Evolutionary conservation across 2,888 invertebrate species (phyloP).

Genomic region (Athalia cordata): DNA sequence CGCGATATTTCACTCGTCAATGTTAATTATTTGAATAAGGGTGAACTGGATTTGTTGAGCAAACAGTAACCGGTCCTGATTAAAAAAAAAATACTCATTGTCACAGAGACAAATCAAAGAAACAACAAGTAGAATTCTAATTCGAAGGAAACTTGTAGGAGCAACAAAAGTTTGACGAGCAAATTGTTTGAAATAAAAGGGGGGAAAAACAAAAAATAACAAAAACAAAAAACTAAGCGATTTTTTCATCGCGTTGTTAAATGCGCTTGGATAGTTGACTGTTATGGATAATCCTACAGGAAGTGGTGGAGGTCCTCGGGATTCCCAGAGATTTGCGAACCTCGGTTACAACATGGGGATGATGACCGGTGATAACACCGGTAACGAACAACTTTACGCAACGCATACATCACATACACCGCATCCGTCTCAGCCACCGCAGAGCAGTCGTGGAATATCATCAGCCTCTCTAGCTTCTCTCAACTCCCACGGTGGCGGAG

Average conservation of each 20-base stretch:
- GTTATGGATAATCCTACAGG: slow-evolving; percentile 85
- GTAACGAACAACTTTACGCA: slow-evolving; percentile 84
- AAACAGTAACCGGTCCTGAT: too few relatives aligned
- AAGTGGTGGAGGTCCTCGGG: slow-evolving; percentile 89
- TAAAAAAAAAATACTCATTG: background rate
- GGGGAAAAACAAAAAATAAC: slow-evolving; percentile 65
- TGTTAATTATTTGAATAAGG: background rate
- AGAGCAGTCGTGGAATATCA: slow-evolving; percentile 22
- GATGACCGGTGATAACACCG: slow-evolving; percentile 80
- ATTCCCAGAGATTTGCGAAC: slow-evolving; percentile 76
- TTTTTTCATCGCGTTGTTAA: slow-evolving; percentile 68
- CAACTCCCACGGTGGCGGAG: slow-evolving; percentile 66
- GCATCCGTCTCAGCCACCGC: slow-evolving; percentile 72
- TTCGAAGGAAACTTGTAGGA: slow-evolving; percentile 59
- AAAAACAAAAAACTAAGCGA: too few relatives aligned
- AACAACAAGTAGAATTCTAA: background rate
- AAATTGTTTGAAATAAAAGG: too few relatives aligned
- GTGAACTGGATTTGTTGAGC: too few relatives aligned
- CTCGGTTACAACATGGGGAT: slow-evolving; percentile 91
- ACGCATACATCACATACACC: slow-evolving; percentile 81
- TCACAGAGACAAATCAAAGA: background rate
- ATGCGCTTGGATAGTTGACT: slow-evolving; percentile 58
- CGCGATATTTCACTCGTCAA: slow-evolving; percentile 33
- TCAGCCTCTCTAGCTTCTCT: slow-evolving; percentile 38
- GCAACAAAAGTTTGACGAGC: too few relatives aligned